A percentile compares a stretch with the other conserved stretches of the same genome.
Conservation (phyloP, 2,888 invertebrate species). For the Micoletzkya japonica region DNA sequence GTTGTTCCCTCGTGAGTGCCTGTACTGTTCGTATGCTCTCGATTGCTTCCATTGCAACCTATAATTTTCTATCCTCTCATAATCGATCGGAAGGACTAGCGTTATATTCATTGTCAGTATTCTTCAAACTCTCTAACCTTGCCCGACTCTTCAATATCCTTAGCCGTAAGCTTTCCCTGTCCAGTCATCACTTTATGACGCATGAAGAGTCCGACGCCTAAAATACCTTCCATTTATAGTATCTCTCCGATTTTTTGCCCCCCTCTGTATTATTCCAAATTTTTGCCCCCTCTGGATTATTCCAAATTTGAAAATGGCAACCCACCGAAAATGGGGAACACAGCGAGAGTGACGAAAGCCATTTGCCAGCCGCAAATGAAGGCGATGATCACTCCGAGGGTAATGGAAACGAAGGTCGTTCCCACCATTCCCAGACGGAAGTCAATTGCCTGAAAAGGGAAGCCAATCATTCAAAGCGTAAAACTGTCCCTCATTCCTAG, state of each 20-base stretch:
- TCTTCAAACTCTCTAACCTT: constrained; percentile 65
- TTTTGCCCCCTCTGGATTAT: no score
- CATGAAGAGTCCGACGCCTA: constrained; percentile 39
- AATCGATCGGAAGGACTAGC: no score
- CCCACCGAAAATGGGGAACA: constrained; percentile 63
- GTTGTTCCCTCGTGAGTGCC: constrained; percentile 65
- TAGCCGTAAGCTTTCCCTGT: constrained; percentile 65
- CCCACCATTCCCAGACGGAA: constrained; percentile 65
- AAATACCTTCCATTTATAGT: no score
- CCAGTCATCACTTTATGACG: constrained; percentile 57
- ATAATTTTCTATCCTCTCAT: no score
- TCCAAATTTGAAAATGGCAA: constrained; percentile 48
- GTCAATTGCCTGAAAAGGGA: constrained; percentile 65
- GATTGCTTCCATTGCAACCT: constrained; percentile 66
- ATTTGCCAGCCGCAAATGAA: constrained; percentile 68
- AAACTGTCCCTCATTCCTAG: no score
- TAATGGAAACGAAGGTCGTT: constrained; percentile 60
- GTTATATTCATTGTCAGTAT: not conserved
- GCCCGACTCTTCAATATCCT: constrained; percentile 68
- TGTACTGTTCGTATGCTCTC: constrained; percentile 67
- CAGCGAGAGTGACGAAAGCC: constrained; percentile 65
- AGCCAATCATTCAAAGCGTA: no score
- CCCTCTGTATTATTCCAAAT: not conserved
- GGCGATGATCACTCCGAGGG: constrained; percentile 57
- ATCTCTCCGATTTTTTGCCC: not conserved